A percentile compares a stretch with the other conserved stretches of the same genome.
Evolutionary conservation across 2,888 invertebrate genomes (phyloP).

Genomic region (Tanypteryx hageni): DNA sequence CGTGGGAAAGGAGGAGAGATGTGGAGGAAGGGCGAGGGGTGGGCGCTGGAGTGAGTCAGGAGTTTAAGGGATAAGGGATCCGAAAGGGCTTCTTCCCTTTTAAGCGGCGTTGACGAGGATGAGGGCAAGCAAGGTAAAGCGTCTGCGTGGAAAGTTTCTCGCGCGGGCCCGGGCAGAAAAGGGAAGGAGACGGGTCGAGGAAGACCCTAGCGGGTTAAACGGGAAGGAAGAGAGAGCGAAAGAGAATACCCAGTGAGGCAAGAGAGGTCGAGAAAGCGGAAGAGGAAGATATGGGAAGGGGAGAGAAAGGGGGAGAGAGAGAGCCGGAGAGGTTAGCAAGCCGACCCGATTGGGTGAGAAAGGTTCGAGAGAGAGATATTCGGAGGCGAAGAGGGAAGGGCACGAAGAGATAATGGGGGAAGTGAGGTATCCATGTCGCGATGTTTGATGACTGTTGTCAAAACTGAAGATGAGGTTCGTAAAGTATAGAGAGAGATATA

Average conservation of each 20-base stretch:
- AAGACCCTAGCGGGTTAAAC: not conserved
- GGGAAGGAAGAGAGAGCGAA: not conserved
- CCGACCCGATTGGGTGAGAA: slow-evolving; percentile 38
- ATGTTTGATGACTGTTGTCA: slow-evolving; percentile 57
- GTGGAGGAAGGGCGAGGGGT: not conserved
- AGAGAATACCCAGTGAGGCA: not conserved
- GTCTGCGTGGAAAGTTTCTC: slow-evolving; percentile 43
- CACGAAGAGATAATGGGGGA: not conserved
- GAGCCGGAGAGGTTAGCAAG: slow-evolving; percentile 1
- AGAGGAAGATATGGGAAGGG: not conserved
- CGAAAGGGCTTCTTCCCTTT: slow-evolving; percentile 57
- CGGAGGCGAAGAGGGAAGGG: not conserved
- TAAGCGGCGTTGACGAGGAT: slow-evolving; percentile 44
- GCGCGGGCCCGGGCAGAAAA: not conserved
- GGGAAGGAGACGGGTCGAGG: slow-evolving; percentile 8
- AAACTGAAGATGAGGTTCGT: slow-evolving; percentile 48
- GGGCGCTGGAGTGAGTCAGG: not conserved
- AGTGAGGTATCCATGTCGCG: slow-evolving; percentile 42
- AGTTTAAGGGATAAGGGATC: not conserved
- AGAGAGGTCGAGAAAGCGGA: not conserved
- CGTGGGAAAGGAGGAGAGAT: not conserved
- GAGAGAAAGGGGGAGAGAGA: not conserved
- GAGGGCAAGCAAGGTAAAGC: slow-evolving; percentile 61
- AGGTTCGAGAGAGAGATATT: slow-evolving; percentile 25
- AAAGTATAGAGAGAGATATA: not conserved